Evolutionary conservation across 1,140 invertebrate genomes (phyloP), one percentile per base, ranked within the genome.

Genomic region (Drosophila repleta): DNA sequence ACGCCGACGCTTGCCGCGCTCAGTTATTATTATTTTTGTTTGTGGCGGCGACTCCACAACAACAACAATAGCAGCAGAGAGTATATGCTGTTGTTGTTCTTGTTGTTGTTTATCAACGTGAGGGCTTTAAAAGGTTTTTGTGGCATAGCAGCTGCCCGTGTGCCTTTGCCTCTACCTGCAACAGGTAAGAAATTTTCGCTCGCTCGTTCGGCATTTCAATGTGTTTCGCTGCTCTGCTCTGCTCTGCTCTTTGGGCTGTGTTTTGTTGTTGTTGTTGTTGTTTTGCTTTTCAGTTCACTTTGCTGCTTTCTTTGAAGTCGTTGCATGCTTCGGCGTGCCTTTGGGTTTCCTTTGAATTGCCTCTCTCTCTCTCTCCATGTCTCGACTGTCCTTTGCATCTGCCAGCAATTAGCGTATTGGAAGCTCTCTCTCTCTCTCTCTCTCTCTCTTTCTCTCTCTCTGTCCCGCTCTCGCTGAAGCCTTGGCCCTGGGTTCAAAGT

Each of bases 101-200:
- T 70, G 60, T 70, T 74, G 60, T 64, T 74, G 66, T 71, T 84
- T 84, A 79, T 76, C 80, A 87, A 87, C 71, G 83, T 88, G 79
- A 88, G 76, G 83, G 83, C 88, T 88, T 88, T 88, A 89, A 88
- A 88, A 88, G 83, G 83, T 88, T 88, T 88, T 87, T 83, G 82
- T 87, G 82, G 79, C 82, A 84, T 76, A 74, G 79, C 62, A 83
- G 83, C 83, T 88, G 83, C 84, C 77, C 15, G 39, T 74, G 29
- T 53, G 43, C 11, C 37, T 56, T 15, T 57, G 32, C 32, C 64
- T 85, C 76, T 87, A 79, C 83, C 83, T 88, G 83, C 83, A 88
- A 88, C 83, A 88, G 83, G 83, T 88, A 88, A 88, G 79, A 88
- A 79, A 84, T 79, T 80, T 88, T 88, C 84, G 79, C 76, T 76